Base-by-base conservation (phyloP, 2,888 invertebrate genomes). In the Eremobia ochroleuca region DNA sequence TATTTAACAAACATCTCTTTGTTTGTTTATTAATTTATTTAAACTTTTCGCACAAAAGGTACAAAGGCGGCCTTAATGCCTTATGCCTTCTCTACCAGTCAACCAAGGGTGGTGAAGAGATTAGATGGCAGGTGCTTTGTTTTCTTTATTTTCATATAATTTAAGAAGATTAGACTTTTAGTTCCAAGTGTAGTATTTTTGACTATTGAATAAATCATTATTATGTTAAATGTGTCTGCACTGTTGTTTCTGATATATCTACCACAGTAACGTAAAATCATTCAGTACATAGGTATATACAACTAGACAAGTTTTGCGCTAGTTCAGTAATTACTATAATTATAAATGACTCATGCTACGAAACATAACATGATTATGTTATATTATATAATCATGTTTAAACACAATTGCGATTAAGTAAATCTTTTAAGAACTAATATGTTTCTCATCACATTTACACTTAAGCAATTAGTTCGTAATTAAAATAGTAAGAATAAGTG, bases 401-500 rank as follows among this genome's bases (percentile, higher is more conserved):
- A 59, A 73, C 28, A 37, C 37, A 58, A 49, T 49, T 46, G 34
- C 15, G 9, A 58, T 58, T 28, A 73, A 3, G 28, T 65, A 46
- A 59, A 15, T 67, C 4, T 40, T 71, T 31, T 6, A 72, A 18
- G 68, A 64, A 74, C 43, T 62, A 77, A 58, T 52, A 49, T 52
- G 68, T 49, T 71, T 68, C 2, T 59, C 49, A 62, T 69, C 58
- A 76, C 80, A 75, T 75, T 75, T 81, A 76, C 61, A 69, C 81
- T 67, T 85, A 84, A 18, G n/a, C 21, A 70, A 43, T 58, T 28
- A 73, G 5, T 43, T 31, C 11, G 43, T 34, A 15, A 62, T 52
- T 49, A n/a, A 75, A 62, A 76, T 52, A 43, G 40, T 62, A 52
- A 25, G n/a, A 52, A 62, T 43, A 34, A 64, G 15, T 76, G 25